These are phyloP conservation scores for Hippocampus mohnikei DNA, from an alignment of 2,113 vertebrate genomes.

Conservation along the genomic window DNA sequence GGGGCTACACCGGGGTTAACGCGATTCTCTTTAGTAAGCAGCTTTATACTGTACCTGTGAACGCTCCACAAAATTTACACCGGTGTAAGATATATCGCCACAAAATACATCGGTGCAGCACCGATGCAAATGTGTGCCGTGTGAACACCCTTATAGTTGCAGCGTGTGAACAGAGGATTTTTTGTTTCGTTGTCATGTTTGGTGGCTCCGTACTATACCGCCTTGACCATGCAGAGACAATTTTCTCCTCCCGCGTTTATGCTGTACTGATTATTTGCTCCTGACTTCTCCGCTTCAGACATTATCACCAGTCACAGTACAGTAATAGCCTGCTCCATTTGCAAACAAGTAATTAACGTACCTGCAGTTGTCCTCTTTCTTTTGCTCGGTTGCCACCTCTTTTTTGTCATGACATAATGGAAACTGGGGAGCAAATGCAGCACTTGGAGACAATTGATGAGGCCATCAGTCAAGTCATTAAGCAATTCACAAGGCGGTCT, in stretches of 20 bases:
- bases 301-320: slow-evolving; percentile 63
- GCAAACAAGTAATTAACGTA: slow-evolving; percentile 68
- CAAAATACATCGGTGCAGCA: too few relatives aligned
- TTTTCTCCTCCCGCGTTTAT: not conserved
- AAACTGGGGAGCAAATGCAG: slow-evolving; percentile 68
- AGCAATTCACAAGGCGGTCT: slow-evolving; percentile 75
- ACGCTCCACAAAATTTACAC: too few relatives aligned
- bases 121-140: too few relatives aligned
- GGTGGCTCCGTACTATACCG: not conserved
- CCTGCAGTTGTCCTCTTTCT: slow-evolving; percentile 54
- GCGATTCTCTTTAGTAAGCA: too few relatives aligned
- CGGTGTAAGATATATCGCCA: too few relatives aligned
- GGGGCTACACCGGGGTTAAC: too few relatives aligned
- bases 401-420: slow-evolving; percentile 59
- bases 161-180: too few relatives aligned
- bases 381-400: slow-evolving; percentile 45
- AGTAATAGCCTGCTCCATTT: slow-evolving; percentile 64
- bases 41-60: too few relatives aligned
- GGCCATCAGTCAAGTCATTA: slow-evolving; percentile 76
- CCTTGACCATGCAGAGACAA: not conserved
- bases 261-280: not conserved
- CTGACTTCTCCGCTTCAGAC: slow-evolving; percentile 10
- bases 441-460: slow-evolving; percentile 68
- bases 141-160: too few relatives aligned
- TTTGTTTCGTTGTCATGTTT: too few relatives aligned